phyloP scores from a whole-genome alignment of 2,888 invertebrate genomes.

The Lasioglossum zephyrum region DNA sequence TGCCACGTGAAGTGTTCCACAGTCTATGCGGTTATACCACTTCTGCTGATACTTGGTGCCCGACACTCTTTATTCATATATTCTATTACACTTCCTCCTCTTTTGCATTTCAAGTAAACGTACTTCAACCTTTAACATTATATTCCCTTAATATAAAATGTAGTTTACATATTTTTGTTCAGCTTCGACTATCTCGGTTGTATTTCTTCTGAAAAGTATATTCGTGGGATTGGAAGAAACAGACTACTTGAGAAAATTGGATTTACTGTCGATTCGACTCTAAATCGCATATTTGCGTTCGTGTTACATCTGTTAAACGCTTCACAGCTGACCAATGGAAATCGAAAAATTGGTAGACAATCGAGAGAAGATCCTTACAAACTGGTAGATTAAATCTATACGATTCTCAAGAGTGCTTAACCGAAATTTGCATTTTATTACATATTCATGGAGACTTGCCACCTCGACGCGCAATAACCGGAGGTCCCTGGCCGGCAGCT shows the following conservation, averaged over 20 bases:
- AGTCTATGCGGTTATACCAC: background rate
- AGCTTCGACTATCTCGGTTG: background rate
- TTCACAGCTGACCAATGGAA: no score
- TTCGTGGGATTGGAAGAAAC: background rate
- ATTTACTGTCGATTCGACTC: background rate
- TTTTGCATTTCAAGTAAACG: background rate
- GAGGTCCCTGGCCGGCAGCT: background rate
- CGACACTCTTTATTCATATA: background rate
- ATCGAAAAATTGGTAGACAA: background rate
- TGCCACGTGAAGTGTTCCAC: background rate
- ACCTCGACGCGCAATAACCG: conserved; percentile 28
- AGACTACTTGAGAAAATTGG: background rate
- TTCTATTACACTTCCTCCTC: background rate
- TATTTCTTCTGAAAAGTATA: background rate
- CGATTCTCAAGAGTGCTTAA: conserved; percentile 21
- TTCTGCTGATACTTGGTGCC: background rate
- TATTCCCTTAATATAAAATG: background rate
- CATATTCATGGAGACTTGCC: conserved; percentile 19
- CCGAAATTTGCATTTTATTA: conserved; percentile 37
- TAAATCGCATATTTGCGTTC: background rate
- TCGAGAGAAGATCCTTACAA: conserved; percentile 24
- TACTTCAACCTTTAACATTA: background rate
- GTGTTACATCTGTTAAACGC: no score
- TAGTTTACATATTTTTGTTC: background rate
- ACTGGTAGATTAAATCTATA: conserved; percentile 33